Evolutionary conservation across 2,113 vertebrate species (phyloP).

Genomic region (Plecturocebus donacophilus): DNA sequence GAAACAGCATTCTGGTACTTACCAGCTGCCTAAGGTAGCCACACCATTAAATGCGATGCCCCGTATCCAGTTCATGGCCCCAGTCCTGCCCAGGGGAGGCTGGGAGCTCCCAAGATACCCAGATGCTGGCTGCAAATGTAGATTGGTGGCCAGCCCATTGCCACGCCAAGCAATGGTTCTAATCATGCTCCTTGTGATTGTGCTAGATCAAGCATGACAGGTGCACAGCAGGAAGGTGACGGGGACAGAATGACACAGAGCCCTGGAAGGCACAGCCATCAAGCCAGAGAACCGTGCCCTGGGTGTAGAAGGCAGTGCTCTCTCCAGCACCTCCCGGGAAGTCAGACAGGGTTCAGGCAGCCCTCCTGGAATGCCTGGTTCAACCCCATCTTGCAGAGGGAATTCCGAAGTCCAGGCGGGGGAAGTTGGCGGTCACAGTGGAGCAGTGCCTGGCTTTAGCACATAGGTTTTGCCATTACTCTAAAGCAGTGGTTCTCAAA

Average conservation of each 20-base stretch:
- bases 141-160: not conserved
- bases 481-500: not conserved
- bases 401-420: not conserved
- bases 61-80: not conserved
- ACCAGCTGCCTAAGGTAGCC: not conserved
- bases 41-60: fast-evolving
- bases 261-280: not conserved
- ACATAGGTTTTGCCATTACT: not conserved
- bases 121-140: not conserved
- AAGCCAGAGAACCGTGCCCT: not conserved
- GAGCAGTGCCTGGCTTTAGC: not conserved
- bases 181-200: not conserved
- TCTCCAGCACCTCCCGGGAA: too few species aligned
- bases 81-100: not conserved
- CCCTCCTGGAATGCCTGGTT: too few species aligned
- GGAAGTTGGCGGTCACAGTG: not conserved
- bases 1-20: fast-evolving
- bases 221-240: not conserved
- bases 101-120: not conserved
- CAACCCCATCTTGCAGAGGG: too few species aligned
- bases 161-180: not conserved
- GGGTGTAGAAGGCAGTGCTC: fast-evolving
- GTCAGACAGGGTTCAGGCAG: too few species aligned
- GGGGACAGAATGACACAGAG: not conserved
- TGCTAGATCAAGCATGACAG: not conserved